Base-by-base conservation (phyloP, 2,888 invertebrate genomes). In the Gastrophysa polygoni region DNA sequence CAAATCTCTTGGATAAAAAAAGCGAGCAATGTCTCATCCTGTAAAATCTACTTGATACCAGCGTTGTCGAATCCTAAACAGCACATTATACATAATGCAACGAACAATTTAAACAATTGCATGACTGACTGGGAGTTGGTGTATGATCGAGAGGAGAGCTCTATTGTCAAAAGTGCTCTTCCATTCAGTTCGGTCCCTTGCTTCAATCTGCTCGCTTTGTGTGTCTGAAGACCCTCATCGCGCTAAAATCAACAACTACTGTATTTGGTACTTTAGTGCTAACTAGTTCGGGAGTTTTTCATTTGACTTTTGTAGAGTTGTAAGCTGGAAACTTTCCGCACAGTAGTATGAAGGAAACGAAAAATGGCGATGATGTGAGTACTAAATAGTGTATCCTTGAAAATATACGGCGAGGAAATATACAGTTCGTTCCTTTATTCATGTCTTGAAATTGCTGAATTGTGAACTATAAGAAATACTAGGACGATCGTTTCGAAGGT, bases 111-210 rank as follows among this genome's bases (percentile, higher is more conserved):
- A 56, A 58, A 59, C 59, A 63, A 63, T 63, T 58, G 51, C 56
- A 14, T 20, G 34, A 14, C n/a, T 54, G 54, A 24, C n/a, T n/a
- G n/a, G 21, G 34, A 52, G 52, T 18, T 52, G 51, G 34, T 49
- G 59, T 62, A n/a, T n/a, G n/a, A n/a, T n/a, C n/a, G 56, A 29
- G 14, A 16, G 16, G 51, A 51, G 17, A 14, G 38, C 38, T 46
- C 60, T 43, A 62, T 57, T 59, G 61, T 59, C 48, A 52, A 63
- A 55, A 59, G 61, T 50, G 60, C 55, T 56, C n/a, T n/a, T n/a
- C 60, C 29, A 52, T 57, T 60, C 52, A 67, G 67, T 67, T 60
- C 67, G 60, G 56, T 64, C 60, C 61, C 64, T 58, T 60, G 44
- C 49, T 34, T 57, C 64, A 54, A 2, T 60, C 61, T 48, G 60